A percentile compares a stretch with the other conserved stretches of the same genome.
These are phyloP conservation scores for Triplophysa rosa DNA, from an alignment of 2,113 vertebrate species.

Conservation along the genomic window DNA sequence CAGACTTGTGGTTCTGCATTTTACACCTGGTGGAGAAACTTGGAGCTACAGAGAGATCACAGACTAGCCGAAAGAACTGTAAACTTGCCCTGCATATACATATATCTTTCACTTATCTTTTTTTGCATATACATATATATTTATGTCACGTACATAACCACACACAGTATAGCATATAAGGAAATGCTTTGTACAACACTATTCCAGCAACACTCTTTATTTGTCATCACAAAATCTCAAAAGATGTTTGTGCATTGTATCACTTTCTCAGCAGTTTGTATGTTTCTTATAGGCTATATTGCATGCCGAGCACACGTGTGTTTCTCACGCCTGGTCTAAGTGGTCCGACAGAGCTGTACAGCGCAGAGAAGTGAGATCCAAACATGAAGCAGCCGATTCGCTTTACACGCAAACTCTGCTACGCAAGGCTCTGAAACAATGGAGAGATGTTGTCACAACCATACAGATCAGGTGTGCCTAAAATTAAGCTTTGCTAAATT, in stretches of 20 bases:
- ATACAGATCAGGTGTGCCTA: conserved; percentile 61
- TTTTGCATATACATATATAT: no score
- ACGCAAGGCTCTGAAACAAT: conserved; percentile 66
- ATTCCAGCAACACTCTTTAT: no score
- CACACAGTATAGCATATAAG: no score
- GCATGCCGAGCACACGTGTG: conserved; percentile 68
- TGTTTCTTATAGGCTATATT: conserved; percentile 76
- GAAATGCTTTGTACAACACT: no score
- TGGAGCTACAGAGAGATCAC: conserved; percentile 69
- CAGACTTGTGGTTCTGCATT: conserved; percentile 71
- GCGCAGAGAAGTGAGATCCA: conserved; percentile 65
- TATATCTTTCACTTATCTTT: no score
- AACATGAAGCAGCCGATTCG: conserved; percentile 64
- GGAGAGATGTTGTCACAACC: conserved; percentile 71
- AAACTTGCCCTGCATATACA: conserved; percentile 27
- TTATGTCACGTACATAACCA: no score
- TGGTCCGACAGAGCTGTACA: conserved; percentile 72
- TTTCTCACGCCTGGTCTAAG: conserved; percentile 70
- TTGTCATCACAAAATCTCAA: no score
- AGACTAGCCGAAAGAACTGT: conserved; percentile 78
- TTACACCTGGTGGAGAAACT: conserved; percentile 76
- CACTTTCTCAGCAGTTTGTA: background rate
- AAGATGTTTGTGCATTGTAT: background rate
- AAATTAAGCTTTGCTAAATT: background rate
- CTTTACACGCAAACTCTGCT: conserved; percentile 64